Base-by-base conservation (phyloP, 2,888 invertebrate genomes). In the Caenorhabditis sp. region DNA sequence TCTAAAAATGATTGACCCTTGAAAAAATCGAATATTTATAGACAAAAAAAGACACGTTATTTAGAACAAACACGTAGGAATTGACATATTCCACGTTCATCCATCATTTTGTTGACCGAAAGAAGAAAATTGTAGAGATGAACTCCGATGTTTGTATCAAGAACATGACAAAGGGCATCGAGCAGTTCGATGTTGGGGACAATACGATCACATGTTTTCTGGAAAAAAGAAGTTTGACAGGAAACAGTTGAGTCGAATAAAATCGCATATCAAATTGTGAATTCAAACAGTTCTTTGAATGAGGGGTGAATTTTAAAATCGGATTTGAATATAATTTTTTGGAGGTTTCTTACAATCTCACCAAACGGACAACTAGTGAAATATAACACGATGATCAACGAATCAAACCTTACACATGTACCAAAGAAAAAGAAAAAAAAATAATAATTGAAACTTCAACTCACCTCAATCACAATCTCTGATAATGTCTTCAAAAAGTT, bases 81-180 rank as follows among this genome's bases (percentile, higher is more conserved):
- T 31, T 69, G 56, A 58, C 69, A 69, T 7, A 64, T 52, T 17
- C 25, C 52, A 14, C 50, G 60, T 43, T 64, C 69, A 23, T 69
- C 57, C 3, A 69, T 61, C n/a, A 31, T 54, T 26, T 64, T 56
- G 20, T 61, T 59, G 36, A 69, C 25, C n/a, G 53, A 52, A 63
- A 69, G 57, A 31, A 69, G n/a, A 53, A 64, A 57, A n/a, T 57
- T 25, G 31, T 52, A 69, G 17, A 69, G 52, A 60, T 50, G 50
- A 8, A 58, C 60, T 38, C 59, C 68, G 25, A 69, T 21, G 38
- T 63, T 69, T 36, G 38, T 49, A 43, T 69, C 68, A 21, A 69
- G 53, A 14, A 69, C 57, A 25, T 63, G 68, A 36, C 68, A 69
- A 49, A 69, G 49, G 5, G 68, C 67, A 38, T 63, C 67, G 21